Percentiles rank a stretch among this genome's conserved stretches.
These are phyloP conservation scores for Oppia nitens DNA, from an alignment of 1,140 invertebrate species.

Conservation along the genomic window DNA sequence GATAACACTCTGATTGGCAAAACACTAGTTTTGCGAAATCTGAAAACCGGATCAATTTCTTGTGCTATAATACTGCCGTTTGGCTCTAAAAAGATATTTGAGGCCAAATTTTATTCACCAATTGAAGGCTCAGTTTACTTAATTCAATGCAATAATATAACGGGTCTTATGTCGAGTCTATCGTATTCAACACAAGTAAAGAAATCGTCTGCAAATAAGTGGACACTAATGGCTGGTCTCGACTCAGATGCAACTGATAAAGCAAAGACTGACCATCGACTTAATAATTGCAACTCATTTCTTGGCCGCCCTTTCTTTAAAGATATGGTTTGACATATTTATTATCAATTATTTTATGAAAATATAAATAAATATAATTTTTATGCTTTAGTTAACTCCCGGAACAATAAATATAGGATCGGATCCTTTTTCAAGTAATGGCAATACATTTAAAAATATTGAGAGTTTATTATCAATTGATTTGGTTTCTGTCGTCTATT, in stretches of 20 bases:
- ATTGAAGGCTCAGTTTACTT: constrained; percentile 11
- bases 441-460: constrained; percentile 16
- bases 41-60: constrained; percentile 16
- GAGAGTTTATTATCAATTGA: constrained; percentile 11
- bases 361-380: constrained; percentile 9
- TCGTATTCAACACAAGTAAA: not conserved
- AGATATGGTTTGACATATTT: constrained; percentile 12
- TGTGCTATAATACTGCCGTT: constrained; percentile 21
- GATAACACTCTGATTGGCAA: constrained; percentile 19
- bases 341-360: constrained; percentile 1
- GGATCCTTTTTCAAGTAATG: constrained; percentile 14
- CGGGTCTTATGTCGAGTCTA: not conserved
- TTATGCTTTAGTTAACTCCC: constrained; percentile 13
- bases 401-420: constrained; percentile 17
- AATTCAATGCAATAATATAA: constrained; percentile 5
- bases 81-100: constrained; percentile 2
- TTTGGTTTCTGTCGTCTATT: constrained; percentile 50
- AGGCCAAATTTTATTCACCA: constrained; percentile 7
- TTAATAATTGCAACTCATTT: not conserved
- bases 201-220: constrained; percentile 8
- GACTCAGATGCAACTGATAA: not conserved
- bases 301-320: not conserved
- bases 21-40: constrained; percentile 20
- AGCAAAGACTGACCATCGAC: not conserved
- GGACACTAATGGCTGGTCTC: not conserved